Percentiles rank a stretch among this genome's conserved stretches.
phyloP scores from a whole-genome alignment of 1,140 invertebrate species.

The Samia ricini region DNA sequence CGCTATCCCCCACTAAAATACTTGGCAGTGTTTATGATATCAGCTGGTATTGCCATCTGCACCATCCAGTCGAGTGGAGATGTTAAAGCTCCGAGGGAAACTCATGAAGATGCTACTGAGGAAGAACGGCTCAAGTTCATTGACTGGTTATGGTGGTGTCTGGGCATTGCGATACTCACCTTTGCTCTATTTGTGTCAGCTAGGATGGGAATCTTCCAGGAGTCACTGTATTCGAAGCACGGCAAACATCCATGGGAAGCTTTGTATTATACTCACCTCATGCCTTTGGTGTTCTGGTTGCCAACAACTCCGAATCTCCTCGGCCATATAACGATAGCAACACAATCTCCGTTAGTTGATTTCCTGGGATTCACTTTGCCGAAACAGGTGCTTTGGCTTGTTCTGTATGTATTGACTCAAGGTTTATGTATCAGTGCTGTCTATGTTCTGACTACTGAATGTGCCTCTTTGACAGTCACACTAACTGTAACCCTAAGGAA shows the following conservation, averaged over 20 bases:
- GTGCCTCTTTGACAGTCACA: slow-evolving; percentile 96
- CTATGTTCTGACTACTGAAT: slow-evolving; percentile 95
- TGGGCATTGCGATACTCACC: slow-evolving; percentile 92
- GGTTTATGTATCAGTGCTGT: slow-evolving; percentile 97
- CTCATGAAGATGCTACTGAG: slow-evolving; percentile 62
- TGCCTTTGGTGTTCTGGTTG: slow-evolving; percentile 92
- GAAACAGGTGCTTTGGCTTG: slow-evolving; percentile 87
- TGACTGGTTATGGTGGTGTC: slow-evolving; percentile 89
- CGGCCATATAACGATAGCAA: slow-evolving; percentile 82
- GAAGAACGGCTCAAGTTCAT: slow-evolving; percentile 73
- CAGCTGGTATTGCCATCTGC: slow-evolving; percentile 93
- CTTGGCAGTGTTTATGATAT: slow-evolving; percentile 95
- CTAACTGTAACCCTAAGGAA: slow-evolving; percentile 97
- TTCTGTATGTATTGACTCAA: slow-evolving; percentile 94
- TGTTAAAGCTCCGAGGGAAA: slow-evolving; percentile 75
- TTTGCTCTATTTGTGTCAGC: slow-evolving; percentile 95
- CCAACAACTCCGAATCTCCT: slow-evolving; percentile 86
- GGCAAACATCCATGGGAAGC: slow-evolving; percentile 98
- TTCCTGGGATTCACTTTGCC: slow-evolving; percentile 81
- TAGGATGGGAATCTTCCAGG: slow-evolving; percentile 97
- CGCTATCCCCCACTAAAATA: slow-evolving; percentile 92
- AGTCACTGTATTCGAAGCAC: slow-evolving; percentile 89
- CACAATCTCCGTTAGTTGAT: slow-evolving; percentile 77
- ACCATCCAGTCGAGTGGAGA: slow-evolving; percentile 92
- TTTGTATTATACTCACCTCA: slow-evolving; percentile 95